Percentiles rank a stretch among this genome's conserved stretches.
Evolutionary conservation across 2,888 invertebrate genomes (phyloP).

Genomic region (Synergus umbraculus): DNA sequence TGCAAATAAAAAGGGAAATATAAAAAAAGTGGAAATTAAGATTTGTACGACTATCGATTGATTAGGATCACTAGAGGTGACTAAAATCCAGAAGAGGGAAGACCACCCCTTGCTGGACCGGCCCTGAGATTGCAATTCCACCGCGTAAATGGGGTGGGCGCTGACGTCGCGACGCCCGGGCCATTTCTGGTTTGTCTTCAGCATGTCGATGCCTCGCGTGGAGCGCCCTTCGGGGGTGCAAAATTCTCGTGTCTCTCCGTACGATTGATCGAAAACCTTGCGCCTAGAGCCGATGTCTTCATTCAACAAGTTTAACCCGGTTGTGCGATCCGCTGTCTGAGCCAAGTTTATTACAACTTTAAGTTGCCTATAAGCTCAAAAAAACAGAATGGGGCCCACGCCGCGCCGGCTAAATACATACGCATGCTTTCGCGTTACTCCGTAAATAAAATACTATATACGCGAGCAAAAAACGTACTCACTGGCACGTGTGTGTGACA

Average conservation of each 20-base stretch:
- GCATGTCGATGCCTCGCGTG: constrained; percentile 73
- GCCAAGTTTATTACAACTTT: not conserved
- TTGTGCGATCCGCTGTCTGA: constrained; percentile 26
- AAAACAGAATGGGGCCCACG: not conserved
- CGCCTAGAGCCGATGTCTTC: constrained; percentile 14
- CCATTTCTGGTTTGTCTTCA: constrained; percentile 73
- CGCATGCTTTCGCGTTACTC: constrained; percentile 1
- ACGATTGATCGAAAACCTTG: constrained; percentile 34
- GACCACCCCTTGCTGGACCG: constrained; percentile 43
- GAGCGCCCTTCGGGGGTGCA: constrained; percentile 73
- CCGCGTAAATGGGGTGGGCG: constrained; percentile 67
- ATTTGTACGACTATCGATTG: constrained; percentile 18
- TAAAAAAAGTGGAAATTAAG: constrained; percentile 22
- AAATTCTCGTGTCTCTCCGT: constrained; percentile 44
- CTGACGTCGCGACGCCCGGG: constrained; percentile 74
- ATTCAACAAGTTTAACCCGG: constrained; percentile 51
- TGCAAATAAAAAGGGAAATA: constrained; percentile 36
- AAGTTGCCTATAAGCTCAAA: not conserved
- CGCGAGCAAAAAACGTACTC: not conserved
- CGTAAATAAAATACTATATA: constrained; percentile 5
- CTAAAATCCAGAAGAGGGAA: constrained; percentile 35
- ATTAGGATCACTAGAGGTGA: constrained; percentile 26
- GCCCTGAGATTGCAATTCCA: constrained; percentile 50
- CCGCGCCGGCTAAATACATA: constrained; percentile 4
- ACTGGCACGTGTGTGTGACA: not conserved